Percentiles rank a stretch among this genome's conserved stretches.
Evolutionary conservation across 2,888 invertebrate species (phyloP).

Genomic region (Chymomyza caudatula): DNA sequence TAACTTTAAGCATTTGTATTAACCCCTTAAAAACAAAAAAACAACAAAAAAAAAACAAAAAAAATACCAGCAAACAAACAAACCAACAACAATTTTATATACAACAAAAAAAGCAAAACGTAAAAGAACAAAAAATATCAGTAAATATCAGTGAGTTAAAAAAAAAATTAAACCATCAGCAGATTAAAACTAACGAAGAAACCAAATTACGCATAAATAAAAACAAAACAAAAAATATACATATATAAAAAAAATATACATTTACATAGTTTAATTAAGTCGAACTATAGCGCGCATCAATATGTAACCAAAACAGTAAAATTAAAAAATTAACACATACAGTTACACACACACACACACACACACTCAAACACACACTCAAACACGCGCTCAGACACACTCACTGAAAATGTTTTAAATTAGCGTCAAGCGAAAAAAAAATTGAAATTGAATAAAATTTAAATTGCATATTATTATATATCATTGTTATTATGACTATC

Average conservation of each 20-base stretch:
- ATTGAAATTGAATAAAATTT: slow-evolving; percentile 11
- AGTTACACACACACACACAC: neutral
- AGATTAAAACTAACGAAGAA: slow-evolving; percentile 23
- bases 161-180: slow-evolving; percentile 31
- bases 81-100: slow-evolving; percentile 16
- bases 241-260: slow-evolving; percentile 18
- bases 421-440: slow-evolving; percentile 11
- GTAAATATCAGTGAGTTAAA: slow-evolving; percentile 58
- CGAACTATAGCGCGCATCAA: slow-evolving; percentile 69
- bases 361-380: slow-evolving; percentile 15
- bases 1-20: slow-evolving; percentile 66
- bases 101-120: slow-evolving; percentile 16
- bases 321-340: neutral
- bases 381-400: slow-evolving; percentile 16
- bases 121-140: slow-evolving; percentile 52
- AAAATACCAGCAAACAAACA: slow-evolving; percentile 32
- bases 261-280: slow-evolving; percentile 53
- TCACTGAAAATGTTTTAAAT: slow-evolving; percentile 31
- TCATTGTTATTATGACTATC: slow-evolving; percentile 19
- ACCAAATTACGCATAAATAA: slow-evolving; percentile 16
- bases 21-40: slow-evolving; percentile 49
- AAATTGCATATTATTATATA: slow-evolving; percentile 38
- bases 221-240: slow-evolving; percentile 36
- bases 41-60: slow-evolving; percentile 43
- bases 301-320: slow-evolving; percentile 35